phyloP scores from a whole-genome alignment of 2,797 vertebrate species.

The Tangara arthus region DNA sequence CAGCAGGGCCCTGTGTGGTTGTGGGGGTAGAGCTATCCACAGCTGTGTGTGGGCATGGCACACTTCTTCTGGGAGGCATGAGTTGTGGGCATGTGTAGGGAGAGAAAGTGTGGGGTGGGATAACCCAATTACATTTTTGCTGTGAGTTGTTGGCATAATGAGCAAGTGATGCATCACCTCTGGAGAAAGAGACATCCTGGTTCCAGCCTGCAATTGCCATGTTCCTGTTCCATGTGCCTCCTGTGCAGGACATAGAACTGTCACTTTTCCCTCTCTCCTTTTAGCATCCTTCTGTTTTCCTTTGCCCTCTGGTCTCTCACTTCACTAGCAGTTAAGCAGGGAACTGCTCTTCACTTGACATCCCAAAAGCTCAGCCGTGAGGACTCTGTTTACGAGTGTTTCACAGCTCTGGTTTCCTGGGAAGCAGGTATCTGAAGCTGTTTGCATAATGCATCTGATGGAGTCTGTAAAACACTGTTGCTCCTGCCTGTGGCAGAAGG shows the following conservation, averaged over 20 bases:
- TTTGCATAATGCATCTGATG: not conserved
- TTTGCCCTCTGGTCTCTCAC: not conserved
- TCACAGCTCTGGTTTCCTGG: not conserved
- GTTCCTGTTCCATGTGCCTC: not conserved
- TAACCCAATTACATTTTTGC: not conserved
- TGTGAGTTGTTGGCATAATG: not conserved
- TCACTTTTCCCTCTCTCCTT: not conserved
- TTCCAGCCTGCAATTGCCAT: not conserved
- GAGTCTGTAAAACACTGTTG: not conserved
- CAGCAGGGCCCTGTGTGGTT: not conserved
- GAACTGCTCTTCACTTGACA: not conserved
- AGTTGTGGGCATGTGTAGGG: not conserved
- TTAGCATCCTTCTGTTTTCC: not conserved
- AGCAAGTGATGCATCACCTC: not conserved
- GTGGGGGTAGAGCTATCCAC: not conserved
- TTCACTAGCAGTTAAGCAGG: not conserved
- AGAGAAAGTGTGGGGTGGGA: not conserved
- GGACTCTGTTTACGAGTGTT: not conserved
- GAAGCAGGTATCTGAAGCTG: not conserved
- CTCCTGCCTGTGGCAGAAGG: not conserved
- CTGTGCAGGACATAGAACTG: not conserved
- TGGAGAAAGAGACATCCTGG: not conserved
- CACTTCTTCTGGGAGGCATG: not conserved
- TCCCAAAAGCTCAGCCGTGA: not conserved
- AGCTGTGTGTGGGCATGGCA: not conserved